Conservation (phyloP, 92 coral and sea anemone genomes). For the Parazoanthus swiftii region DNA sequence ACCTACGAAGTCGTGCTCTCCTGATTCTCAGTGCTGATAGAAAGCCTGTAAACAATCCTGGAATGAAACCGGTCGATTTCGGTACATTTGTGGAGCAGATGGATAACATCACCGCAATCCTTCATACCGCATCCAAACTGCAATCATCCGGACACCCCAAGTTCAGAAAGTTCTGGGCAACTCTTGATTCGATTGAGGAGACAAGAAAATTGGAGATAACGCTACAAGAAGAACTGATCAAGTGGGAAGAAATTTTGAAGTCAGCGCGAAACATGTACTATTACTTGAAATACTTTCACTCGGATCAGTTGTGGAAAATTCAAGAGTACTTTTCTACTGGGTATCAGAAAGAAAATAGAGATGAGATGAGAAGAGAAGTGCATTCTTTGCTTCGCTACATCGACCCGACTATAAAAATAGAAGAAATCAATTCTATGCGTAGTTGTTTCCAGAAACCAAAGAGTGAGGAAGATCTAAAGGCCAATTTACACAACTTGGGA, state of each 20-base stretch:
- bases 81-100: slow-evolving; percentile 70
- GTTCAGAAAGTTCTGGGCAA: slow-evolving; percentile 56
- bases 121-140: slow-evolving; percentile 45
- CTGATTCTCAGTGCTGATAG: slow-evolving; percentile 84
- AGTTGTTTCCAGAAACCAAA: slow-evolving; percentile 47
- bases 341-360: slow-evolving; percentile 5
- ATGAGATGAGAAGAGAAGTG: slow-evolving; percentile 20
- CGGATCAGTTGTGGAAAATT: slow-evolving; percentile 79
- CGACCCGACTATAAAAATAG: slow-evolving; percentile 51
- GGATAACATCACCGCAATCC: slow-evolving; percentile 76
- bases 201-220: slow-evolving; percentile 43
- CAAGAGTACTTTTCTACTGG: slow-evolving; percentile 58
- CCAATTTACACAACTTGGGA: slow-evolving; percentile 69
- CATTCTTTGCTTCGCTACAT: slow-evolving; percentile 68
- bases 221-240: slow-evolving; percentile 46
- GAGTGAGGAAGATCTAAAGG: slow-evolving; percentile 26
- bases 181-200: slow-evolving; percentile 55
- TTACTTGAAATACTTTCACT: slow-evolving; percentile 82
- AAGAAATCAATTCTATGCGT: slow-evolving; percentile 51
- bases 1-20: slow-evolving; percentile 94
- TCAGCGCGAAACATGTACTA: slow-evolving; percentile 56
- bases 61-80: slow-evolving; percentile 49
- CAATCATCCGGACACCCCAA: slow-evolving; percentile 74
- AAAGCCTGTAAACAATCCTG: slow-evolving; percentile 37
- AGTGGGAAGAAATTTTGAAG: slow-evolving; percentile 62